Conservation (phyloP, 2,113 vertebrate species). For the Cyprinodon variegatus region DNA sequence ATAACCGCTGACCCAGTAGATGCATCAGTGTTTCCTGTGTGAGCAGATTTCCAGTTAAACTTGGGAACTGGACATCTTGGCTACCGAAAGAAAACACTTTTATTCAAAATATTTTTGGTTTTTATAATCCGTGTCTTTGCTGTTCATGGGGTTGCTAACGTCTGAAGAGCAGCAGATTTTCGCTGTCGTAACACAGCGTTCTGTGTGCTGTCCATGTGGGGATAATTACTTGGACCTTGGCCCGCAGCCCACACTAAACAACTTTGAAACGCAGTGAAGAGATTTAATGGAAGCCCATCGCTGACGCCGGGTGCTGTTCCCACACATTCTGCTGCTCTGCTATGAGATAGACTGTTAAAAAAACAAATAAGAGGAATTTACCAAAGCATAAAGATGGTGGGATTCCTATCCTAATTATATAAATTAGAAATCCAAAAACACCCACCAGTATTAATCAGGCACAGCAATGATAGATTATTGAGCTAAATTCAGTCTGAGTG, state of each 20-base stretch:
- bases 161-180: slow-evolving; percentile 23
- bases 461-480: background rate
- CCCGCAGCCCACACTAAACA: slow-evolving; percentile 37
- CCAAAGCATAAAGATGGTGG: slow-evolving; percentile 7
- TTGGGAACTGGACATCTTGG: slow-evolving; percentile 49
- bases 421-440: background rate
- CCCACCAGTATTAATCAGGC: background rate
- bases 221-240: slow-evolving; percentile 41
- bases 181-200: slow-evolving; percentile 1
- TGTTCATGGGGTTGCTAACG: background rate
- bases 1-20: slow-evolving; percentile 16
- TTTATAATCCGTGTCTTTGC: background rate
- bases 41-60: slow-evolving; percentile 25
- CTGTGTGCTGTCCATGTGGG: slow-evolving; percentile 12
- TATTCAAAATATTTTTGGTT: background rate
- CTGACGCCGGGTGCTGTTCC: slow-evolving; percentile 42
- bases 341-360: background rate
- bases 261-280: slow-evolving; percentile 44
- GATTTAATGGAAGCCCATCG: slow-evolving; percentile 60
- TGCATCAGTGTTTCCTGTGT: slow-evolving; percentile 17
- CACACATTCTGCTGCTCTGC: slow-evolving; percentile 26
- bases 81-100: background rate
- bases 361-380: slow-evolving; percentile 30
- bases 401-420: slow-evolving; percentile 45
- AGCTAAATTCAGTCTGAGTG: background rate